phyloP scores from a whole-genome alignment of 1,140 invertebrate genomes.

The Anoplophora glabripennis region DNA sequence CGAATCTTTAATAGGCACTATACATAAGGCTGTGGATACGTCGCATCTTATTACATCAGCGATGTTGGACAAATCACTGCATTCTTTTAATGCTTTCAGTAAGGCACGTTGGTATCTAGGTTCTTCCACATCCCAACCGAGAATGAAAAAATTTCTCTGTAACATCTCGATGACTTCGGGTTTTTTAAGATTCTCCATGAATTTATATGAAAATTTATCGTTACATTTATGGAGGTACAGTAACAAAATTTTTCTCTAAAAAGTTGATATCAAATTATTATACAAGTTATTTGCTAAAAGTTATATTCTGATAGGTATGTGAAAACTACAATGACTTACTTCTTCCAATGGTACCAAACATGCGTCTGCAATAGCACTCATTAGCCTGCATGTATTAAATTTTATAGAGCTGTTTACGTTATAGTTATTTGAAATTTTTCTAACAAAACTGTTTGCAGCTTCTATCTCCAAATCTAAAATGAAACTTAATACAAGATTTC shows the following conservation, averaged over 20 bases:
- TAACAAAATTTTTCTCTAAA: conserved; percentile 29
- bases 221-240: conserved; percentile 34
- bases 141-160: conserved; percentile 23
- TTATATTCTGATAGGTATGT: neutral
- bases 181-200: conserved; percentile 22
- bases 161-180: conserved; percentile 21
- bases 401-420: conserved; percentile 9
- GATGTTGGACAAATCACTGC: conserved; percentile 17
- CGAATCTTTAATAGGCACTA: conserved; percentile 24
- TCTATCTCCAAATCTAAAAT: conserved; percentile 16
- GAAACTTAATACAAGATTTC: conserved; percentile 2
- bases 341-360: conserved; percentile 20
- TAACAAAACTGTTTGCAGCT: conserved; percentile 15
- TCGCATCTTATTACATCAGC: conserved; percentile 21
- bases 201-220: conserved; percentile 27
- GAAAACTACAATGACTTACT: conserved; percentile 13
- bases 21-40: conserved; percentile 16
- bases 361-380: conserved; percentile 21
- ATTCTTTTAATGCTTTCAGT: conserved; percentile 19
- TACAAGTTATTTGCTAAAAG: neutral
- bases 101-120: conserved; percentile 26
- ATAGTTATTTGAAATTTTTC: conserved; percentile 7
- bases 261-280: too few species aligned
- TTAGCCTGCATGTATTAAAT: conserved; percentile 17
- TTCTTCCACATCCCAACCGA: conserved; percentile 34